A percentile compares a stretch with the other conserved stretches of the same genome.
phyloP scores from a whole-genome alignment of 92 coral and sea anemone genomes.

The Porites cylindrica region DNA sequence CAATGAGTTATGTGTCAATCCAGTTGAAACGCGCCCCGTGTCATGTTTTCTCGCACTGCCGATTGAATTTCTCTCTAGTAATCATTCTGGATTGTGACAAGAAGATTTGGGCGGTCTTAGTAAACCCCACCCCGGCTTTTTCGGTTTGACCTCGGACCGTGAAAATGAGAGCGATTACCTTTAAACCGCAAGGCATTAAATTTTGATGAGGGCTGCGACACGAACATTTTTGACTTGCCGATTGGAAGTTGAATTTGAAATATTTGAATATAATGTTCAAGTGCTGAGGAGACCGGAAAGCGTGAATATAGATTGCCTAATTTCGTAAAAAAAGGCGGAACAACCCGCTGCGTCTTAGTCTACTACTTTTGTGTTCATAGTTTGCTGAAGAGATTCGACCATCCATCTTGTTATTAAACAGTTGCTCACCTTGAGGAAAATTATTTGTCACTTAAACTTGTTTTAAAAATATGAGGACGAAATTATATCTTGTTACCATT shows the following conservation, averaged over 20 bases:
- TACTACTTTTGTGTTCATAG: too few species aligned
- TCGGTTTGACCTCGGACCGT: conserved; percentile 9
- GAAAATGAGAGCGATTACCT: conserved; percentile 37
- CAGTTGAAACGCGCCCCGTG: conserved; percentile 30
- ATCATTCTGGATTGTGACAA: background rate
- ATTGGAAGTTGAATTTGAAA: conserved; percentile 16
- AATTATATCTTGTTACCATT: background rate
- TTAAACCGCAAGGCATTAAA: conserved; percentile 14
- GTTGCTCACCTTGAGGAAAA: too few species aligned
- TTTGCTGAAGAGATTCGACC: too few species aligned
- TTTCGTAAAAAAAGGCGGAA: conserved; percentile 14
- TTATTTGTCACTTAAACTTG: background rate
- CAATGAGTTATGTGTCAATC: conserved; percentile 24
- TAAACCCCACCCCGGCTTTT: conserved; percentile 25
- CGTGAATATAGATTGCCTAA: conserved; percentile 38
- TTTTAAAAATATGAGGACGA: background rate
- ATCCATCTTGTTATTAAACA: too few species aligned
- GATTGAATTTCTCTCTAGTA: conserved; percentile 10
- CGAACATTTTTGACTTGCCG: conserved; percentile 13
- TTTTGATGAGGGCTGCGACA: conserved; percentile 1
- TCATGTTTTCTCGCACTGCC: background rate
- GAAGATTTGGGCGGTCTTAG: conserved; percentile 40
- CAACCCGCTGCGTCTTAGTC: conserved; percentile 23
- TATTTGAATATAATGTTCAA: conserved; percentile 22
- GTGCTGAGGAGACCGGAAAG: conserved; percentile 25